Evolutionary conservation across 2,888 invertebrate genomes (phyloP), one percentile per base, ranked within the genome.

Genomic region (Margaritifera margaritifera): DNA sequence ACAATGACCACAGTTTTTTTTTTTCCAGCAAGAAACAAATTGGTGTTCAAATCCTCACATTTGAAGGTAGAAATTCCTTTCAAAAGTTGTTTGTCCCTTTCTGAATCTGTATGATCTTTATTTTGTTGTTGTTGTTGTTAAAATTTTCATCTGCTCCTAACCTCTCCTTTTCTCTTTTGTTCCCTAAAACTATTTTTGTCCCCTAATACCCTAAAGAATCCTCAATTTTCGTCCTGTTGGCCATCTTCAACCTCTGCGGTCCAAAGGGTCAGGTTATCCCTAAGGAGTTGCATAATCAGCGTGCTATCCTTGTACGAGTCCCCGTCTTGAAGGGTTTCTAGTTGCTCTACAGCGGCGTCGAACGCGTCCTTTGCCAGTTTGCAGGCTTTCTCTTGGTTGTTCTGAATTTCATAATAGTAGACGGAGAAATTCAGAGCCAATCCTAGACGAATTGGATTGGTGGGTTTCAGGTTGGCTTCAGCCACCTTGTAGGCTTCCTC

Each of bases 221-320:
- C 42, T 50, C 50, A 50, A 5, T 52, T 50, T 4, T 71, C 68
- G 15, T 66, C 74, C 18, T 77, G 72, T 4, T 73, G 66, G 4
- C 74, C 70, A 95, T 96, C 96, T 92, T 98, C 98, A 15, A 66
- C 56, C 66, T 80, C 79, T 89, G 97, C 96, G 91, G 97, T 97
- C 98, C 98, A 98, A 88, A 98, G 93, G 90, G 92, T 92, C 60
- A 92, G 87, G 84, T 92, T 92, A 82, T 92, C 92, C 77, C 91
- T 82, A 54, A 99, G 94, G 92, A 99, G 94, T 94, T 99, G 99
- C 98, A 99, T 99, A 92, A 99, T 99, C 91, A 99, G 94, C 90
- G 99, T 99, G 90, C 97, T 97, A 93, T 99, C 99, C 93, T 99
- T 99, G 94, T 99, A 98, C 90, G 97, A 97, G 93, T 99, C 98